Conservation (phyloP, 2,888 invertebrate species). For the Synanthedon tipuliformis region DNA sequence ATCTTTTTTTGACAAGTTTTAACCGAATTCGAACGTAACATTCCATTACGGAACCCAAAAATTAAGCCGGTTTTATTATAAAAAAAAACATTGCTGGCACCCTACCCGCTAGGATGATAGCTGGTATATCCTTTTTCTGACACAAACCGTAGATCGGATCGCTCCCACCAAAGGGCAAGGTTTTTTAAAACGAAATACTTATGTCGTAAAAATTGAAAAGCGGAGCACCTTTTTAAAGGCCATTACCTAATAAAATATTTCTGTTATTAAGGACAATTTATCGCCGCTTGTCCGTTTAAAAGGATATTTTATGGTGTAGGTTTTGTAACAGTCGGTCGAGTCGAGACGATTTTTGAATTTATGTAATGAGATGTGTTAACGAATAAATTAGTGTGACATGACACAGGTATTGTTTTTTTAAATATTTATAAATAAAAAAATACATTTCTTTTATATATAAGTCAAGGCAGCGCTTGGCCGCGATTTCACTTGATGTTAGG, state of each 20-base stretch:
- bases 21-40: background rate
- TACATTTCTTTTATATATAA: too few species aligned
- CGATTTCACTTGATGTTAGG: too few species aligned
- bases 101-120: slow-evolving; percentile 55
- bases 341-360: slow-evolving; percentile 17
- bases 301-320: slow-evolving; percentile 57
- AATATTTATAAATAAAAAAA: too few species aligned
- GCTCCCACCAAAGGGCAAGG: slow-evolving; percentile 34
- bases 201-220: slow-evolving; percentile 56
- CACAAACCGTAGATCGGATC: slow-evolving; percentile 63
- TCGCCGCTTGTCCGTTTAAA: slow-evolving; percentile 48
- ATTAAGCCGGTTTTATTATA: slow-evolving; percentile 5
- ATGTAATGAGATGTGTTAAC: slow-evolving; percentile 29
- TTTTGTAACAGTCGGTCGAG: slow-evolving; percentile 41
- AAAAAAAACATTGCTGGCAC: slow-evolving; percentile 43
- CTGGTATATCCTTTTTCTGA: slow-evolving; percentile 58
- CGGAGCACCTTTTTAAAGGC: slow-evolving; percentile 46
- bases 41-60: background rate
- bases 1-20: too few species aligned
- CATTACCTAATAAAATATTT: slow-evolving; percentile 56
- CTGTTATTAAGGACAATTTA: slow-evolving; percentile 62
- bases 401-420: background rate
- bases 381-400: slow-evolving; percentile 25
- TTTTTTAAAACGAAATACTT: slow-evolving; percentile 46
- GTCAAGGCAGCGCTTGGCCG: too few species aligned